Base-by-base conservation (phyloP, 1,140 invertebrate genomes). In the Gryon sp. region DNA sequence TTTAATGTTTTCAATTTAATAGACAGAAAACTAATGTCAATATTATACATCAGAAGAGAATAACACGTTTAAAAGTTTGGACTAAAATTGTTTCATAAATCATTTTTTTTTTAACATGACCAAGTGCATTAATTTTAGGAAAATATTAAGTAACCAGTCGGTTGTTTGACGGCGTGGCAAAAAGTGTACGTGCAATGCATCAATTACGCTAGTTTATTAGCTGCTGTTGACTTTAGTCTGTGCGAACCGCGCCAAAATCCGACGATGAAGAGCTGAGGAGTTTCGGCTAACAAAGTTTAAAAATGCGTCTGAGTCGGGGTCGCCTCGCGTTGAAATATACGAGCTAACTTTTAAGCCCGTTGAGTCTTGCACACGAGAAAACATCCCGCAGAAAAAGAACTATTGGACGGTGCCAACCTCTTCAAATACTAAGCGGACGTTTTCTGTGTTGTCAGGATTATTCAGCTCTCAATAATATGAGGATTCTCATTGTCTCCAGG, bases 321-420 rank as follows among this genome's bases (percentile, higher is more conserved):
- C 43, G 1, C 48, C n/a, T n/a, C 28, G 24, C 30, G 19, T 32
- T 28, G 4, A 70, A 70, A 70, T 70, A 57, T 70, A 70, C 30
- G 66, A 48, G 22, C 53, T 9, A 70, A 70, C 53, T 70, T 70
- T 70, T 60, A 70, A 70, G 53, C 53, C 34, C 20, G 30, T 8
- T 1, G 34, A 11, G 28, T 43, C 52, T 43, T 32, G 24, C 18
- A n/a, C 14, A 28, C 22, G 28, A 14, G 32, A 70, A 48, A 60
- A 68, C 63, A 57, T 28, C 3, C 30, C 40, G 30, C 50, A 40
- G 11, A 45, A 60, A 70, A 52, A 70, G 41, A 55, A 8, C 22
- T 14, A 2, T 14, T n/a, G 12, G 28, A 15, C 30, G 7, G 7
- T 22, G 16, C 11, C 12, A 26, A 19, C 55, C 12, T 6, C 40